Evolutionary conservation across 2,888 invertebrate genomes (phyloP).

Genomic region (Romanomermis culicivorax): DNA sequence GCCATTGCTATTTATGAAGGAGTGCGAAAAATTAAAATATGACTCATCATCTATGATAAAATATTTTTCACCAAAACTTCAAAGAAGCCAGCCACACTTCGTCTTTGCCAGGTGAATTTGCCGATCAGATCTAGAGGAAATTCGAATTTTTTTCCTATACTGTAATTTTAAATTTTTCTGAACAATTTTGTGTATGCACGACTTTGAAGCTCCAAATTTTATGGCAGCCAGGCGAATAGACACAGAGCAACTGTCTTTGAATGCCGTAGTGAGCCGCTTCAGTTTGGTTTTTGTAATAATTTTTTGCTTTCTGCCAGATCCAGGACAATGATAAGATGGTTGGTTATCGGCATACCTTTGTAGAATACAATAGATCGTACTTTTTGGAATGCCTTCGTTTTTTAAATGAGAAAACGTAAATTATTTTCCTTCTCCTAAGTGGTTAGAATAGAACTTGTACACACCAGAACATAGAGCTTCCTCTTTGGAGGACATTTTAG

Average conservation of each 20-base stretch:
- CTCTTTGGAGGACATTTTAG: too few relatives aligned
- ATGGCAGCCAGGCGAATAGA: not conserved
- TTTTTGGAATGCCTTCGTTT: conserved; percentile 7
- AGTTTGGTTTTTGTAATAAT: conserved; percentile 1
- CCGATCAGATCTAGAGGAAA: not conserved
- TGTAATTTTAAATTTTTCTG: too few relatives aligned
- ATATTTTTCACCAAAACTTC: not conserved
- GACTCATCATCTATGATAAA: conserved; percentile 1
- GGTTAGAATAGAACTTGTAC: not conserved
- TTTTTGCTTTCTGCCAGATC: conserved; percentile 1
- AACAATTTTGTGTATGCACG: not conserved
- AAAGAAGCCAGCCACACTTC: not conserved
- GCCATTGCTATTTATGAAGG: not conserved
- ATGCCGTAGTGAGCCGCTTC: not conserved
- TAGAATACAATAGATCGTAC: conserved; percentile 6
- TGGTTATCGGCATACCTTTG: conserved; percentile 4
- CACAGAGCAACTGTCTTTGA: not conserved
- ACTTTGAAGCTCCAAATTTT: not conserved
- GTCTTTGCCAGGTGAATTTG: not conserved
- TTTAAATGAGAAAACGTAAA: not conserved
- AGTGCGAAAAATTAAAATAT: not conserved
- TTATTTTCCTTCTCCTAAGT: not conserved
- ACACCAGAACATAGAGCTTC: not conserved
- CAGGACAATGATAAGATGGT: not conserved
- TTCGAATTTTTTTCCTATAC: too few relatives aligned